Evolutionary conservation across 2,113 vertebrate genomes (phyloP).

Genomic region (Ariopsis seemanni): DNA sequence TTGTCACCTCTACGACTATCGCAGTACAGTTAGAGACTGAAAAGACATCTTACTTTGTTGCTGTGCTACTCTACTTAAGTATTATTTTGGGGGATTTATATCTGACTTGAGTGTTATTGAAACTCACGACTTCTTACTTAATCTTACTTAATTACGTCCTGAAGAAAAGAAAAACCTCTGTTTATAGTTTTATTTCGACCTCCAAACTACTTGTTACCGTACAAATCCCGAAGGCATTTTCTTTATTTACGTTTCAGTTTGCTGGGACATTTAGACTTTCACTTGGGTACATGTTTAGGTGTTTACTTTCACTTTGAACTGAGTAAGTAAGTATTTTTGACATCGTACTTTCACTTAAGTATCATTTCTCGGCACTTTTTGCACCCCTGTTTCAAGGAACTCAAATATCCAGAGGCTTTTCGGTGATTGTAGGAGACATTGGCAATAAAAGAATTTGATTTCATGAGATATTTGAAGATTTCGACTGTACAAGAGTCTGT

Average conservation of each 20-base stretch:
- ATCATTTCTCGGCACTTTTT: background rate
- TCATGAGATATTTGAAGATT: background rate
- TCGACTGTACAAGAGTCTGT: background rate
- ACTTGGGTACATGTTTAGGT: background rate
- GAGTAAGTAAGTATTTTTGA: background rate
- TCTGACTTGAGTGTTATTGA: background rate
- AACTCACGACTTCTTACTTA: background rate
- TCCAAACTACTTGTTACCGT: background rate
- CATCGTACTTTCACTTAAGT: background rate
- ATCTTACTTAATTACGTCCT: background rate
- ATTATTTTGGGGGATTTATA: background rate
- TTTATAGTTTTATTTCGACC: background rate
- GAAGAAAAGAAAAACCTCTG: background rate
- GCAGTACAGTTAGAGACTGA: background rate
- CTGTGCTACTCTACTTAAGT: background rate
- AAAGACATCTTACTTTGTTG: background rate
- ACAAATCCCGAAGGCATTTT: background rate
- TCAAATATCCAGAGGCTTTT: background rate
- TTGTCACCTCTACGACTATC: background rate
- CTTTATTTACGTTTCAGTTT: background rate
- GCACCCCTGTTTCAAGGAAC: background rate
- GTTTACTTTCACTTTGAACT: background rate
- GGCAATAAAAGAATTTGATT: background rate
- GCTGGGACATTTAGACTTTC: background rate
- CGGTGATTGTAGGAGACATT: background rate